These are phyloP conservation scores for Acleris holmiana DNA, from an alignment of 2,888 invertebrate genomes.

Conservation along the genomic window DNA sequence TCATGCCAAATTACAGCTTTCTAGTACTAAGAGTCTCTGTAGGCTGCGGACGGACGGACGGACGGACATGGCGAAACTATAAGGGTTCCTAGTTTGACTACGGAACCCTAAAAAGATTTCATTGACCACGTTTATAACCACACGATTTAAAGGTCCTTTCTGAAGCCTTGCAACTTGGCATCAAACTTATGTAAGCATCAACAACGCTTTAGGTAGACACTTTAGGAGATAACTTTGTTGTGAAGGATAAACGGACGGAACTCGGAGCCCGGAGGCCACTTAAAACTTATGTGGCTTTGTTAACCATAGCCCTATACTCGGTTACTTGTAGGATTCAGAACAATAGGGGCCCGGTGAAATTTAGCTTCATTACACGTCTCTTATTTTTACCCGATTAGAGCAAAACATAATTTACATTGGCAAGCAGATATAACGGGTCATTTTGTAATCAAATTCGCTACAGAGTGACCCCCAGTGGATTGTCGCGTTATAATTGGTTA, in stretches of 20 bases:
- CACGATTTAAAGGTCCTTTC: constrained; percentile 36
- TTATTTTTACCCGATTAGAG: background rate
- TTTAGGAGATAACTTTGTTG: constrained; percentile 77
- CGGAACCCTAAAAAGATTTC: too few relatives aligned
- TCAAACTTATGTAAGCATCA: constrained; percentile 62
- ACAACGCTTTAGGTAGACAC: constrained; percentile 68
- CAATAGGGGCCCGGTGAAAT: constrained; percentile 52
- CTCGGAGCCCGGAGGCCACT: constrained; percentile 77
- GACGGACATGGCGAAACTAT: too few relatives aligned
- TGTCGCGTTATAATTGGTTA: too few relatives aligned
- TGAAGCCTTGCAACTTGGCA: constrained; percentile 47
- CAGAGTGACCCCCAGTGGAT: too few relatives aligned
- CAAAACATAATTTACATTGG: too few relatives aligned
- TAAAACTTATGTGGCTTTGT: constrained; percentile 82
- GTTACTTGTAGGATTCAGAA: constrained; percentile 58
- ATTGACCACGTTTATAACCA: background rate
- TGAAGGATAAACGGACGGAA: constrained; percentile 73
- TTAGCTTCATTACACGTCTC: constrained; percentile 13
- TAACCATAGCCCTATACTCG: constrained; percentile 69
- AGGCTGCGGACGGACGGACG: too few relatives aligned
- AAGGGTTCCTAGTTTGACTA: too few relatives aligned
- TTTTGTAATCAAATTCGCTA: too few relatives aligned
- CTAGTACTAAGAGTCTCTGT: too few relatives aligned
- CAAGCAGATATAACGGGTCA: too few relatives aligned
- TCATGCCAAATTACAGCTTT: too few relatives aligned